Evolutionary conservation across 2,888 invertebrate genomes (phyloP).

Genomic region (Eutolmus rufibarbis): DNA sequence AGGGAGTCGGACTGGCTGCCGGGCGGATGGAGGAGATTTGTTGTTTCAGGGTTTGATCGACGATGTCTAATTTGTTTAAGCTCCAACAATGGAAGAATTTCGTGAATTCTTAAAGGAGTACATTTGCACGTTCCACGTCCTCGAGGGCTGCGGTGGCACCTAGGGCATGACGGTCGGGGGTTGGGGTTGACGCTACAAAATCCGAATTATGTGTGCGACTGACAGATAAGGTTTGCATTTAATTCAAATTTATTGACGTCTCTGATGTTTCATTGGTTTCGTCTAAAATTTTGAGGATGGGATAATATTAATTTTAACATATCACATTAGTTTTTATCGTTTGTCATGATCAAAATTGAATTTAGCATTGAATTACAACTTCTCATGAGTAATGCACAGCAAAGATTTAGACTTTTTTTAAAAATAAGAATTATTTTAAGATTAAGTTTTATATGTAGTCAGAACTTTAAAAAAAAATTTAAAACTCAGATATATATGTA

Average conservation of each 20-base stretch:
- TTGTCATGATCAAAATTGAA: too few species aligned
- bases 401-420: too few species aligned
- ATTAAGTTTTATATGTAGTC: too few species aligned
- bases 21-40: conserved; percentile 29
- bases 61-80: conserved; percentile 50
- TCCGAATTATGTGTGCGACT: conserved; percentile 24
- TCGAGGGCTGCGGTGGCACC: not conserved
- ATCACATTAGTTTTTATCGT: too few species aligned
- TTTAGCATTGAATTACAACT: too few species aligned
- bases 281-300: not conserved
- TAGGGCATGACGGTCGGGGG: not conserved
- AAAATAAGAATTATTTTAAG: too few species aligned
- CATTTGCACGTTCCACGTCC: not conserved
- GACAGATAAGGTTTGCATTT: conserved; percentile 39
- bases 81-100: conserved; percentile 44
- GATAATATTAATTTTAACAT: not conserved
- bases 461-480: too few species aligned
- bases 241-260: conserved; percentile 41
- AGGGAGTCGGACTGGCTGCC: not conserved
- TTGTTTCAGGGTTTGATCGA: conserved; percentile 47
- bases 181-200: not conserved
- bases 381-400: too few species aligned
- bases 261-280: not conserved
- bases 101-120: conserved; percentile 18
- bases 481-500: too few species aligned